Percentiles rank a stretch among this genome's conserved stretches.
Evolutionary conservation across 2,888 invertebrate genomes (phyloP).

Genomic region (Amiota minor): DNA sequence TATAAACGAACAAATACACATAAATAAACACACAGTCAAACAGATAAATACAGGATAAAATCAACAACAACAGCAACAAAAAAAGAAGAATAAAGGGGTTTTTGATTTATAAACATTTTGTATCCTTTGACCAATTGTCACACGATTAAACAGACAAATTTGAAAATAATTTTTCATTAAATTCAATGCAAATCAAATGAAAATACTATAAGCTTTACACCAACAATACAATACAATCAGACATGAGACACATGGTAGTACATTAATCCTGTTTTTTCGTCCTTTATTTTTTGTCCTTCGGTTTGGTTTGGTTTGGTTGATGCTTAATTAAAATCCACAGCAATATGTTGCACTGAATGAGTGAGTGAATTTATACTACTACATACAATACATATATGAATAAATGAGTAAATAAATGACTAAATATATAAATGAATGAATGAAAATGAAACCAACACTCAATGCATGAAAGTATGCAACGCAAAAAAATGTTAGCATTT

Average conservation of each 20-base stretch:
- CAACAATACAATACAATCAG: constrained; percentile 7
- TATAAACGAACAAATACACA: constrained; percentile 33
- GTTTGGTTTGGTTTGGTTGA: constrained; percentile 17
- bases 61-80: not conserved
- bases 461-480: constrained; percentile 52
- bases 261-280: constrained; percentile 60
- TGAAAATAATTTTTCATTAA: constrained; percentile 68
- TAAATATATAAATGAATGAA: no score
- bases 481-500: constrained; percentile 23
- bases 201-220: constrained; percentile 42
- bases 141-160: constrained; percentile 67
- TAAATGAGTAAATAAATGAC: no score
- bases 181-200: constrained; percentile 66
- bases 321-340: constrained; percentile 65
- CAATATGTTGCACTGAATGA: constrained; percentile 54
- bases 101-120: constrained; percentile 56
- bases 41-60: not conserved
- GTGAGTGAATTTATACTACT: not conserved
- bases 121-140: constrained; percentile 56
- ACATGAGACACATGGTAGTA: constrained; percentile 51
- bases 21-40: not conserved
- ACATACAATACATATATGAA: not conserved
- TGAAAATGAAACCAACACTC: no score
- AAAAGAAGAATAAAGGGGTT: constrained; percentile 32
- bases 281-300: constrained; percentile 24